Conservation (phyloP, 2,113 vertebrate species). For the Acrocephalus kingi region DNA sequence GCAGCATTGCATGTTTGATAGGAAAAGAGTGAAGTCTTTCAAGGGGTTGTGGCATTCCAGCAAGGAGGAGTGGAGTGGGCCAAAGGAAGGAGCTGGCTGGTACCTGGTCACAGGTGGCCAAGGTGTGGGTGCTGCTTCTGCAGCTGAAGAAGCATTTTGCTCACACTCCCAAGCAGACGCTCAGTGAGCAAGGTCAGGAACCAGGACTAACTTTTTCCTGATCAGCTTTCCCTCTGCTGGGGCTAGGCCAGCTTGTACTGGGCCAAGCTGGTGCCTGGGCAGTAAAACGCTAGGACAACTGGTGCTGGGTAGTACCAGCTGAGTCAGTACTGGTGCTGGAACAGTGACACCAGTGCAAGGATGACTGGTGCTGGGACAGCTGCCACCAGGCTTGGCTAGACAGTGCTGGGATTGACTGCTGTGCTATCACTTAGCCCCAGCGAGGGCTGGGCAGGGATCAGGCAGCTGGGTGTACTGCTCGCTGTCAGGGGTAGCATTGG, state of each 20-base stretch:
- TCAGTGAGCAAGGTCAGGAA: neutral
- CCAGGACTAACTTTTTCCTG: neutral
- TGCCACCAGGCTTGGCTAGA: neutral
- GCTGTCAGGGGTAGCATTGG: rapidly evolving
- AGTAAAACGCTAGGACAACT: neutral
- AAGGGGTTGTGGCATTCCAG: neutral
- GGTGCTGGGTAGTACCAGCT: neutral
- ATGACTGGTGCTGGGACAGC: neutral
- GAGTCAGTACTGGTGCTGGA: neutral
- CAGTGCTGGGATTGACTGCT: neutral
- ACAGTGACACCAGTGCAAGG: neutral
- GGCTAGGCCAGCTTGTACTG: neutral
- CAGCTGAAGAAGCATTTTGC: neutral
- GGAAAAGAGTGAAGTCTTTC: neutral
- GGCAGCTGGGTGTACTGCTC: neutral
- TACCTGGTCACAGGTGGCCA: no score
- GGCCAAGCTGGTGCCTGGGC: neutral
- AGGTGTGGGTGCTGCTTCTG: neutral
- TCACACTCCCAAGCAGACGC: neutral
- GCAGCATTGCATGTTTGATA: rapidly evolving
- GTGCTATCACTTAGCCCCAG: neutral
- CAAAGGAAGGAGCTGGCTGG: neutral
- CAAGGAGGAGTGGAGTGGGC: neutral
- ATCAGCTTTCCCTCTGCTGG: neutral
- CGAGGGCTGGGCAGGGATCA: rapidly evolving